Evolutionary conservation across 1,140 invertebrate genomes (phyloP).

Genomic region (Aphelenchoides besseyi): DNA sequence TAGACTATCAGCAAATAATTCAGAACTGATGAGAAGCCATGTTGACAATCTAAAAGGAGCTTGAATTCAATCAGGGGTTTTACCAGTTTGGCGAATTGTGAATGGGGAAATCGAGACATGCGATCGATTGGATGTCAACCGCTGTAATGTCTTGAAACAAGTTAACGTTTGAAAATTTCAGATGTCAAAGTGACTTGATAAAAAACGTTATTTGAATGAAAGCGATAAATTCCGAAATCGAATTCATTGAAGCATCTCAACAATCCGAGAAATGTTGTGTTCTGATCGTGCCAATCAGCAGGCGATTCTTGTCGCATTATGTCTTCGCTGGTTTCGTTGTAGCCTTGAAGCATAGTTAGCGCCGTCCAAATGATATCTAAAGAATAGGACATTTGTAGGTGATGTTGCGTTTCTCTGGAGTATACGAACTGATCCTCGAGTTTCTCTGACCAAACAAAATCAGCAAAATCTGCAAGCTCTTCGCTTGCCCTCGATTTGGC

Average conservation of each 20-base stretch:
- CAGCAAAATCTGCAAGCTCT: conserved; percentile 32
- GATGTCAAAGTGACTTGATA: conserved; percentile 43
- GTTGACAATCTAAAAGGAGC: too few relatives aligned
- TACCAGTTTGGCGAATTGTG: conserved; percentile 49
- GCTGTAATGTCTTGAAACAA: not conserved
- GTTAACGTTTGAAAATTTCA: not conserved
- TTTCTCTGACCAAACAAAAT: conserved; percentile 25
- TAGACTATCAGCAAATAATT: too few relatives aligned
- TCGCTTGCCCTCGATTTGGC: conserved; percentile 30
- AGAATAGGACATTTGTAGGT: conserved; percentile 39
- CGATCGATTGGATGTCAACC: conserved; percentile 52
- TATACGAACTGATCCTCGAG: conserved; percentile 21
- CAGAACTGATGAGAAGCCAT: too few relatives aligned
- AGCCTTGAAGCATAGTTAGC: conserved; percentile 21
- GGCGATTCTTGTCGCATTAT: not conserved
- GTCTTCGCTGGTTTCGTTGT: conserved; percentile 13
- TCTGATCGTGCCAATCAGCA: not conserved
- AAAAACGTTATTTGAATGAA: conserved; percentile 34
- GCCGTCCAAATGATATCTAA: conserved; percentile 35
- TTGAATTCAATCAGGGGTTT: too few relatives aligned
- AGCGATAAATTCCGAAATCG: conserved; percentile 50
- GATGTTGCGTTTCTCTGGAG: not conserved
- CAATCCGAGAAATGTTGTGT: conserved; percentile 3
- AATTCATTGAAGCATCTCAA: conserved; percentile 9
- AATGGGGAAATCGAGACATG: conserved; percentile 34